Evolutionary conservation across 2,888 invertebrate genomes (phyloP).

Genomic region (Psylliodes chrysocephalus): DNA sequence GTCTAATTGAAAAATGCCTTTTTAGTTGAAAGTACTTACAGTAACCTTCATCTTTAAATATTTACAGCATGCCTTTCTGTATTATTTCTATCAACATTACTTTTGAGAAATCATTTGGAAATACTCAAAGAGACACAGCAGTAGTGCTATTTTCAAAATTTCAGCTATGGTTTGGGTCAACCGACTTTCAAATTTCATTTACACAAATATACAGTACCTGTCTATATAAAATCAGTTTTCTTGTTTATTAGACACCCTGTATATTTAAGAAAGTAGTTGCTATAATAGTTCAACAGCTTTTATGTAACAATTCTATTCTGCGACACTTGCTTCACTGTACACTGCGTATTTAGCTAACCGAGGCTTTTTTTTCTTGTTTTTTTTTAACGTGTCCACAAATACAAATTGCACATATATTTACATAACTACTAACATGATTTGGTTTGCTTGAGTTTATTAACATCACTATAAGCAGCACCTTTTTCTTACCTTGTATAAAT

Average conservation of each 20-base stretch:
- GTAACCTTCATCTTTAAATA: too few relatives aligned
- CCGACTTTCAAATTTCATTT: constrained; percentile 8
- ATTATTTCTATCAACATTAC: too few relatives aligned
- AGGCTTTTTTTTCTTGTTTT: constrained; percentile 18
- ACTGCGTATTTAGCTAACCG: constrained; percentile 28
- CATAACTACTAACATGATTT: constrained; percentile 19
- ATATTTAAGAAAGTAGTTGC: constrained; percentile 42
- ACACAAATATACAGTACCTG: constrained; percentile 27
- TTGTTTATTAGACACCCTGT: constrained; percentile 30
- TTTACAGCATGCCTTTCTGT: too few relatives aligned
- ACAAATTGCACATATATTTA: constrained; percentile 27
- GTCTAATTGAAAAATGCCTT: too few relatives aligned
- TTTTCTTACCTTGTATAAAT: too few relatives aligned
- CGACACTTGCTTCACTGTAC: constrained; percentile 29
- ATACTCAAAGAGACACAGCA: constrained; percentile 33
- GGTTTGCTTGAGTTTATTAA: constrained; percentile 14
- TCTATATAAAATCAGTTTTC: constrained; percentile 16
- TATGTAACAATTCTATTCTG: constrained; percentile 29
- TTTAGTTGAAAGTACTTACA: too few relatives aligned
- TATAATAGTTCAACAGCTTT: constrained; percentile 33
- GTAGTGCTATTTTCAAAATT: constrained; percentile 41
- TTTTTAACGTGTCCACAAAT: not conserved
- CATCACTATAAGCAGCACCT: constrained; percentile 18
- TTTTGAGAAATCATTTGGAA: constrained; percentile 30
- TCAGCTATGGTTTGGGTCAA: constrained; percentile 39